A percentile compares a stretch with the other conserved stretches of the same genome.
phyloP scores from a whole-genome alignment of 2,888 invertebrate genomes.

The Syritta pipiens region DNA sequence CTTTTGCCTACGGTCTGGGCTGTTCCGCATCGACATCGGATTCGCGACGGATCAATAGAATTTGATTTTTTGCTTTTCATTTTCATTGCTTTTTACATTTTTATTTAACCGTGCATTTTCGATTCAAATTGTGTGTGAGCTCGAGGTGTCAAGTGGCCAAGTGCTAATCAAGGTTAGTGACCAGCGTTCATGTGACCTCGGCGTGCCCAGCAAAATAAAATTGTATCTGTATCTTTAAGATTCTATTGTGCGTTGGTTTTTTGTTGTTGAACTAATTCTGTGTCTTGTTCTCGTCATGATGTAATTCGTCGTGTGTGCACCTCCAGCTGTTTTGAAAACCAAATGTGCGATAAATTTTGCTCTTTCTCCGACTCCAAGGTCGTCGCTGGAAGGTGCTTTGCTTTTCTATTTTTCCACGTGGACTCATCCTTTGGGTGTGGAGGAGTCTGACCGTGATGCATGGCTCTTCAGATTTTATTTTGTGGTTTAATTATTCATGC shows the following conservation, averaged over 20 bases:
- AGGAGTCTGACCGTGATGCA: constrained; percentile 3
- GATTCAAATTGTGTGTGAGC: too few relatives aligned
- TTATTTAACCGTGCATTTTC: background rate
- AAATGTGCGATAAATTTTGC: too few relatives aligned
- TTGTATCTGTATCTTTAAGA: background rate
- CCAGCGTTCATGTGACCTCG: background rate
- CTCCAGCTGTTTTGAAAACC: too few relatives aligned
- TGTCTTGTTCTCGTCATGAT: too few relatives aligned
- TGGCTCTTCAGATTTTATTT: background rate
- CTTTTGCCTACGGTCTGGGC: constrained; percentile 43
- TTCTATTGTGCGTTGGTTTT: background rate
- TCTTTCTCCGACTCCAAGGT: constrained; percentile 5
- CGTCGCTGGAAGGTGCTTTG: constrained; percentile 19
- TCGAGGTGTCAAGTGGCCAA: constrained; percentile 7
- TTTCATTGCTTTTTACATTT: too few relatives aligned
- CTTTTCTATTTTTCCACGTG: background rate
- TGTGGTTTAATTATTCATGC: constrained; percentile 10
- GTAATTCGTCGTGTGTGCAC: too few relatives aligned
- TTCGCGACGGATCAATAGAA: constrained; percentile 11
- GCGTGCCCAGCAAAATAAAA: too few relatives aligned
- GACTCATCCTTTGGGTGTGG: background rate
- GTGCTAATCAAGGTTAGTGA: constrained; percentile 50
- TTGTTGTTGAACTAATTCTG: too few relatives aligned
- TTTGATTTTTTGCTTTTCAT: background rate
- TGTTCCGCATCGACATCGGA: constrained; percentile 20